A percentile compares a stretch with the other conserved stretches of the same genome.
phyloP scores from a whole-genome alignment of 2,113 vertebrate genomes.

The Archilochus colubris region DNA sequence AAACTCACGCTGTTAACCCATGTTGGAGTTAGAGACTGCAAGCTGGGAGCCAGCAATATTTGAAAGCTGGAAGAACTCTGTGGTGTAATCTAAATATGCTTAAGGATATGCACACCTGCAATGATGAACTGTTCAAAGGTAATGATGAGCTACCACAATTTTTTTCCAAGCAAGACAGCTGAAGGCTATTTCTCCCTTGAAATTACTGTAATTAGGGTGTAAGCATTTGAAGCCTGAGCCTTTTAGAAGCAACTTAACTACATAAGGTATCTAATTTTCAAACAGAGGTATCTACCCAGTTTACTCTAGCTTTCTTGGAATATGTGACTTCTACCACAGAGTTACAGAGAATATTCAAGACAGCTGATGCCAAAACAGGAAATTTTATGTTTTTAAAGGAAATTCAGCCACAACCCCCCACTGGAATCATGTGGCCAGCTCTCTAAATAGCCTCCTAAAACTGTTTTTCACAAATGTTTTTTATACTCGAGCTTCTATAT shows the following conservation, averaged over 20 bases:
- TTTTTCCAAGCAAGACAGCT: neutral
- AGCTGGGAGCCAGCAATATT: neutral
- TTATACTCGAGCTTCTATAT: neutral
- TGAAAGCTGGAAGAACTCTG: neutral
- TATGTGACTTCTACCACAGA: neutral
- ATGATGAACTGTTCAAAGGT: neutral
- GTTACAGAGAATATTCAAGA: neutral
- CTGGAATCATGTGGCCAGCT: accelerated
- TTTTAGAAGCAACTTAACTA: neutral
- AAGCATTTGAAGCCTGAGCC: neutral
- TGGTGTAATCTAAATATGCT: neutral
- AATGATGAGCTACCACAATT: neutral
- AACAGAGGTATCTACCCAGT: neutral
- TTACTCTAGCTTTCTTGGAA: too few species aligned
- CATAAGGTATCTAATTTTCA: neutral
- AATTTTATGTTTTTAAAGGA: neutral
- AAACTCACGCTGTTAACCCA: constrained; percentile 35
- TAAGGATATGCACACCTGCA: neutral
- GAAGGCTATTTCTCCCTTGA: neutral
- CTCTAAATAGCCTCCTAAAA: neutral
- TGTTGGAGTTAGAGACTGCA: neutral
- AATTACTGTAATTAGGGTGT: neutral
- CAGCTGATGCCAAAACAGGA: neutral
- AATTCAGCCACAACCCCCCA: neutral
- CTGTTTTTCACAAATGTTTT: accelerated